Evolutionary conservation across 2,888 invertebrate genomes (phyloP).

Genomic region (Anagyrus pseudococci): DNA sequence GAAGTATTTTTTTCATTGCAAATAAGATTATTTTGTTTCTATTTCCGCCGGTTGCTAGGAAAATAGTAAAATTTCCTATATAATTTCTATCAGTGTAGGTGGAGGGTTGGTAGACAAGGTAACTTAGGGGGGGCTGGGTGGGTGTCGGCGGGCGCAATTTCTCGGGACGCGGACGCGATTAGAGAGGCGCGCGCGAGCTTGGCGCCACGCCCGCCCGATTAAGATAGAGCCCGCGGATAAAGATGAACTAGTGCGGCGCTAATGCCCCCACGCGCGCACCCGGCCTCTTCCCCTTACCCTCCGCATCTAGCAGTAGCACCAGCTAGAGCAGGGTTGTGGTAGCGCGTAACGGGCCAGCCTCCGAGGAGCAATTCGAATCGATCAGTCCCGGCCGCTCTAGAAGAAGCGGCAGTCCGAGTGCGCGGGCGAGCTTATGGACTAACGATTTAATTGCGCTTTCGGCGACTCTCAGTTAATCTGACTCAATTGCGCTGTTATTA

Average conservation of each 20-base stretch:
- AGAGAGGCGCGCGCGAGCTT: constrained; percentile 3
- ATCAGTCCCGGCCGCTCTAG: not conserved
- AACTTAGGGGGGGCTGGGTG: too few relatives aligned
- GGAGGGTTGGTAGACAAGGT: too few relatives aligned
- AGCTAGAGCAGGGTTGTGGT: too few relatives aligned
- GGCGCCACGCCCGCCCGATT: constrained; percentile 31
- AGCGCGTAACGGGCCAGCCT: not conserved
- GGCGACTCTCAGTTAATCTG: too few relatives aligned
- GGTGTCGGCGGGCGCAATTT: constrained; percentile 2
- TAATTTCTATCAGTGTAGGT: too few relatives aligned
- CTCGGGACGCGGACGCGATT: constrained; percentile 1
- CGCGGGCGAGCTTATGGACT: too few relatives aligned
- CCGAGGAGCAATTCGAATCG: constrained; percentile 22
- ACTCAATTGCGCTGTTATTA: not conserved
- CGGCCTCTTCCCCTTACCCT: too few relatives aligned
- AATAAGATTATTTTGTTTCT: too few relatives aligned
- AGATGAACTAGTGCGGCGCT: constrained; percentile 34
- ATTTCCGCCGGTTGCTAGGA: not conserved
- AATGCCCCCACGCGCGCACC: too few relatives aligned
- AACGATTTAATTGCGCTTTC: constrained; percentile 25
- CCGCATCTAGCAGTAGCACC: too few relatives aligned
- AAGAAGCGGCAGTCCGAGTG: not conserved
- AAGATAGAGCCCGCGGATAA: constrained; percentile 31
- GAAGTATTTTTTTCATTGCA: too few relatives aligned
- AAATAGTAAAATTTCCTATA: not conserved